Percentiles rank a stretch among this genome's conserved stretches.
Evolutionary conservation across 2,888 invertebrate genomes (phyloP).

Genomic region (Temnothorax unifasciatus): DNA sequence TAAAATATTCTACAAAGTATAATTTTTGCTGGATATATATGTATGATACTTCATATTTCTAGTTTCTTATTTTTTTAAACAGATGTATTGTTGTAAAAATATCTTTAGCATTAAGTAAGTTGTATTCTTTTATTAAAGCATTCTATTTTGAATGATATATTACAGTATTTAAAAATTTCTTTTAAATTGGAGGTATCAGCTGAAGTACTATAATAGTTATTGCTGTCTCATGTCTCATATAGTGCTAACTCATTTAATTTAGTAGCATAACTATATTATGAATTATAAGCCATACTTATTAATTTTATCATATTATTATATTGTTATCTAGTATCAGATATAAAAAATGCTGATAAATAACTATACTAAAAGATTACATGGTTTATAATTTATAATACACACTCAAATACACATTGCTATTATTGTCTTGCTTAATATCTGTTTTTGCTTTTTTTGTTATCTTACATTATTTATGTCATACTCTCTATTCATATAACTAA

Average conservation of each 20-base stretch:
- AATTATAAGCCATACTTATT: conserved; percentile 31
- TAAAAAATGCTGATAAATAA: neutral
- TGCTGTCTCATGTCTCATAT: neutral
- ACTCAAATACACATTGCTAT: neutral
- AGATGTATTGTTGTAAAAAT: no score
- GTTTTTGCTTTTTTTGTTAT: conserved; percentile 16
- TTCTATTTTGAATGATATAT: neutral
- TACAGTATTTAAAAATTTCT: neutral
- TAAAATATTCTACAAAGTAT: no score
- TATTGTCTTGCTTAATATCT: conserved; percentile 23
- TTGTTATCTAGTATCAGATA: conserved; percentile 2
- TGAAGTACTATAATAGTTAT: conserved; percentile 33
- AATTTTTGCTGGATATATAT: no score
- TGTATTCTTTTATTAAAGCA: no score
- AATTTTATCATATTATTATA: conserved; percentile 6
- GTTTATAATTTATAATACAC: conserved; percentile 24
- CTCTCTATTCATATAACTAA: neutral
- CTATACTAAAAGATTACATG: neutral
- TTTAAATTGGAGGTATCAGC: neutral
- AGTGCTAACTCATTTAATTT: conserved; percentile 1
- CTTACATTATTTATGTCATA: neutral
- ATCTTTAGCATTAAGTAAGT: no score
- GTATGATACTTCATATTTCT: no score
- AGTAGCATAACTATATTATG: neutral
- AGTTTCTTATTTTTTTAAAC: no score